Conservation (phyloP, 2,113 vertebrate species). For the Hucho hucho region DNA sequence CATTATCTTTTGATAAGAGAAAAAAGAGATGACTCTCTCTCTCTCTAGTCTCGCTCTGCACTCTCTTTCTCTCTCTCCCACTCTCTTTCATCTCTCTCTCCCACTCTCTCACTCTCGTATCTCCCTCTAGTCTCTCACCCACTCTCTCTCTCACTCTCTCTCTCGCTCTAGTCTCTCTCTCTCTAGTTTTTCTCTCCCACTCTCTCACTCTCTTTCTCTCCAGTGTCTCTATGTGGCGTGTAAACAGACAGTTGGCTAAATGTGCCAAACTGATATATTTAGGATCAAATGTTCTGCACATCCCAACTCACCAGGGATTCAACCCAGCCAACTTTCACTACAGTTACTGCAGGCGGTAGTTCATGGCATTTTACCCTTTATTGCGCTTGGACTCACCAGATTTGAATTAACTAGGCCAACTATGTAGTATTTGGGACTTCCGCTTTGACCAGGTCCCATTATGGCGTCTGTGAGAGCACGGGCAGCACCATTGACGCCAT, state of each 20-base stretch:
- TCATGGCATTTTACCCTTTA: conserved; percentile 17
- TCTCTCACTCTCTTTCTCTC: conserved; percentile 22
- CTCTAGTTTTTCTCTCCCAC: conserved; percentile 29
- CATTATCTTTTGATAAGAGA: background rate
- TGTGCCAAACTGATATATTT: conserved; percentile 60
- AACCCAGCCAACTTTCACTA: conserved; percentile 38
- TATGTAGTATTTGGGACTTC: background rate
- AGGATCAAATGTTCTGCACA: conserved; percentile 49
- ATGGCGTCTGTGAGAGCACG: too few species aligned
- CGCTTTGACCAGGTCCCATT: too few species aligned
- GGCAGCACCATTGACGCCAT: too few species aligned
- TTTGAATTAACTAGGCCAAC: background rate
- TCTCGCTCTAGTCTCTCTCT: conserved; percentile 4
- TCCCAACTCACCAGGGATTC: conserved; percentile 41
- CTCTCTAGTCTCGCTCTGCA: too few species aligned
- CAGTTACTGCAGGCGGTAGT: conserved; percentile 30
- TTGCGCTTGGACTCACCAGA: background rate
- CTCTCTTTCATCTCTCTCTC: too few species aligned
- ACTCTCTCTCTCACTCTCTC: background rate
- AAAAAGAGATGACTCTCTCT: background rate
- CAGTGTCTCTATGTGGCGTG: conserved; percentile 23
- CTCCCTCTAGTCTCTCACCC: background rate
- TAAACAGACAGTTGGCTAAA: conserved; percentile 50
- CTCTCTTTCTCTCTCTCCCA: too few species aligned
- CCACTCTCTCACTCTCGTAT: too few species aligned